Conservation (phyloP, 2,797 vertebrate genomes). For the Girardinus metallicus region DNA sequence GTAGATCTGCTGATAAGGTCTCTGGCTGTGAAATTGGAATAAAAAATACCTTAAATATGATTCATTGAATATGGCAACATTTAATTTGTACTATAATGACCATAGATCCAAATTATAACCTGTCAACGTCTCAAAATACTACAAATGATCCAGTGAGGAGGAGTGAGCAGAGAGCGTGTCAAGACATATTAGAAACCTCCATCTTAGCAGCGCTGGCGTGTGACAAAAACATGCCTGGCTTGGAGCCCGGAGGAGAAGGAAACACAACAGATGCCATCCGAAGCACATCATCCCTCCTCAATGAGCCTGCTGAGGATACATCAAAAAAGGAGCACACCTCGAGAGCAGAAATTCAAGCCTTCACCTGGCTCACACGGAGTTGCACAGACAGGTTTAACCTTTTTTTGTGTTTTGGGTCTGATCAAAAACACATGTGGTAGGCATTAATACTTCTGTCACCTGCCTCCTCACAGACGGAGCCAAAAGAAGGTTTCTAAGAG, state of each 20-base stretch:
- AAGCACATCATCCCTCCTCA: conserved; percentile 56
- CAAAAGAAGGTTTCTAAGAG: conserved; percentile 70
- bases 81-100: conserved; percentile 51
- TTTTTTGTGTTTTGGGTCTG: conserved; percentile 11
- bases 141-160: conserved; percentile 65
- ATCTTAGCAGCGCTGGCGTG: conserved; percentile 72
- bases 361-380: conserved; percentile 31
- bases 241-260: conserved; percentile 63
- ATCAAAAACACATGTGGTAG: conserved; percentile 23
- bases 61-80: conserved; percentile 9
- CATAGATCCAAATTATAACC: conserved; percentile 48
- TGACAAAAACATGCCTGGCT: conserved; percentile 77
- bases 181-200: conserved; percentile 67
- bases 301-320: conserved; percentile 43
- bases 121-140: conserved; percentile 53
- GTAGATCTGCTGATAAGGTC: not conserved
- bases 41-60: conserved; percentile 15
- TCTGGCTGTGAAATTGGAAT: conserved; percentile 14
- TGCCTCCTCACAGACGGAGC: conserved; percentile 26
- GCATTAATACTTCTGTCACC: conserved; percentile 47
- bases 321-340: conserved; percentile 36
- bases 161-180: conserved; percentile 53
- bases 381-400: conserved; percentile 11
- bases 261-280: conserved; percentile 79
- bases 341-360: conserved; percentile 39